Evolutionary conservation across 2,797 vertebrate species (phyloP), one percentile per base, ranked within the genome.

Genomic region (Cirrhinus molitorella): DNA sequence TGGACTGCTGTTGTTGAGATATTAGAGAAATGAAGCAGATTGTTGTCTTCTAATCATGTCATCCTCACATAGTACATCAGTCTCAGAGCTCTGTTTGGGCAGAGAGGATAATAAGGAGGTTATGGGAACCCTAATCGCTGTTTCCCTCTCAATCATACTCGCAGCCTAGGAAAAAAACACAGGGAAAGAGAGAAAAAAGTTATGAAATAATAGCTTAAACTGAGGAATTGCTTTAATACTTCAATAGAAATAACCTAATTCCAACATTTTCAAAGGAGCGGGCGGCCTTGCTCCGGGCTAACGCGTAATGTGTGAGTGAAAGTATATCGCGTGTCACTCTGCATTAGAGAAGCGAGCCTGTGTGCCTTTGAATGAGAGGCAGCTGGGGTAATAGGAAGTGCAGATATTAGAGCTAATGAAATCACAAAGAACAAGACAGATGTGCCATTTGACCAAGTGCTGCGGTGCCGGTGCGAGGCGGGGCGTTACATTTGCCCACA

Each of bases 201-300:
- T 80, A 87, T 90, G 96, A 96, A 97, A 97, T 97, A 97, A 97
- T 98, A 97, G 95, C 95, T 96, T 96, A 96, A 97, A 96, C 96
- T 98, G 97, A 99, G 96, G 96, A 97, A 98, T 98, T 96, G 97
- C 97, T 98, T 98, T 98, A 99, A 99, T 99, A 98, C 96, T 97
- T 97, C 96, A 96, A 96, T 97, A 97, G 97, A 98, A 99, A 99
- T 98, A 98, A 98, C 96, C 97, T 96, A 97, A 97, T 97, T 97
- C 95, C 96, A 97, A 95, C 95, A 95, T 96, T 98, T 97, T 96
- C 95, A 96, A 96, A 96, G 95, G 95, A 97, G 96, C 96, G 94
- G 95, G 96, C 95, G 95, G 94, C 93, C 90, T 96, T 95, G 97
- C 98, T 97, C 89, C 93, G 94, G 98, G 98, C 97, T 94, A 96